Evolutionary conservation across 2,888 invertebrate species (phyloP), one percentile per base, ranked within the genome.

Genomic region (Brachynemurus nebulosus): DNA sequence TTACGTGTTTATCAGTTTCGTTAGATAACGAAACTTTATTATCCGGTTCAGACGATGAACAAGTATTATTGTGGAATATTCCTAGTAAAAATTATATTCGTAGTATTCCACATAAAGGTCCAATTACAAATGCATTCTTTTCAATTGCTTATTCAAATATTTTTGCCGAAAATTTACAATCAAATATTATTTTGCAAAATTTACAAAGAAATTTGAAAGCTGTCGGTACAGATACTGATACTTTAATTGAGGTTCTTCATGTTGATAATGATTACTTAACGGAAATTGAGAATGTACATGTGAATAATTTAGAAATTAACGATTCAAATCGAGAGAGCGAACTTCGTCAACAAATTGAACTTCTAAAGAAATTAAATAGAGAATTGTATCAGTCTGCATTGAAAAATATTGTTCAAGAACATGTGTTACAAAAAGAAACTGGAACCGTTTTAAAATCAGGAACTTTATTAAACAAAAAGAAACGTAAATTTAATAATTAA

Each of bases 61-160:
- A 70, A 47, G 79, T 89, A 0, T 75, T 79, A 50, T 58, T 90
- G 17, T 93, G 92, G 91, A 81, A 91, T 53, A 74, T 89, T 44
- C 65, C 66, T 5, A 89, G 85, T 59, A 70, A 74, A 46, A 86
- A 90, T 59, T 74, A 84, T 40, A 60, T 86, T 3, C 72, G 79
- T 52, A 77, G 71, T 39, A 67, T 86, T 50, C 63, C 70, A 33
- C 84, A 84, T 52, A 85, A 82, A 62, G 85, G 83, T n/a, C 61
- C 75, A 1, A 66, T 89, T 1, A 82, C 78, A 1, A 86, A 86
- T 63, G 71, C 82, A 2, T 70, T 71, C 46, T 78, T 85, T 55
- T 69, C 74, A 0, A 58, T 74, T 2, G 74, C 75, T 23, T 71
- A 69, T 46, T 67, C 70, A 3, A 70, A 76, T 47, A 75, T 78